phyloP scores from a whole-genome alignment of 2,797 vertebrate species.

The Acanthornis magna region DNA sequence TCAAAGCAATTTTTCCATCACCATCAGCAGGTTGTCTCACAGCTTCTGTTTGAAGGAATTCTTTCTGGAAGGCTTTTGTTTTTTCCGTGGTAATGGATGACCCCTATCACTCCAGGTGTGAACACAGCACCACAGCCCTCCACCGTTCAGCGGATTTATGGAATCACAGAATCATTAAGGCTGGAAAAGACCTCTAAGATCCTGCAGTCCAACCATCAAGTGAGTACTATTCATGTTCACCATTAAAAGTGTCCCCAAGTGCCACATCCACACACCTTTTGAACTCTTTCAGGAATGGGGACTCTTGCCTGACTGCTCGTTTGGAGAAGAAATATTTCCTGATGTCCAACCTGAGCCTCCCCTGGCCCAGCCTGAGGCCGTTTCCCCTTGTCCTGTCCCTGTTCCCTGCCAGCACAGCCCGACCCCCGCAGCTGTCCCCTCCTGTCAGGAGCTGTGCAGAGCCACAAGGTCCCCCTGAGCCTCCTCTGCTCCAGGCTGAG shows the following conservation, averaged over 20 bases:
- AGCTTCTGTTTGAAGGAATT: not conserved
- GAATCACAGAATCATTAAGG: too few relatives aligned
- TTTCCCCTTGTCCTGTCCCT: not conserved
- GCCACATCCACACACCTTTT: not conserved
- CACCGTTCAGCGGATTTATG: rapidly evolving
- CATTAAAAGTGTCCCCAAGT: too few relatives aligned
- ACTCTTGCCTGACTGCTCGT: not conserved
- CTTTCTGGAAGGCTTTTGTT: not conserved
- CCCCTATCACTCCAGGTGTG: not conserved
- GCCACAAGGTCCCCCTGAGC: not conserved
- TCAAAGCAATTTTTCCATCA: not conserved
- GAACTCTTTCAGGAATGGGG: not conserved
- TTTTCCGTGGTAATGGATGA: rapidly evolving
- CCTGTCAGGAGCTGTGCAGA: not conserved
- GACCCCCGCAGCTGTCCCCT: not conserved
- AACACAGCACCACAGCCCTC: not conserved
- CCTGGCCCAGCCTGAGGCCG: not conserved
- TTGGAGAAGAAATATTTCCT: not conserved
- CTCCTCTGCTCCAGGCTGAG: not conserved
- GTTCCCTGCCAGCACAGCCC: not conserved
- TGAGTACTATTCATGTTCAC: not conserved
- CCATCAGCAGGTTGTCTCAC: not conserved
- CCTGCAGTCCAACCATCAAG: too few relatives aligned
- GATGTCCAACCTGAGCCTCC: rapidly evolving
- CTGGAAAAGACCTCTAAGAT: not conserved